Base-by-base conservation (phyloP, 2,888 invertebrate species). In the Macrophya annulata region DNA sequence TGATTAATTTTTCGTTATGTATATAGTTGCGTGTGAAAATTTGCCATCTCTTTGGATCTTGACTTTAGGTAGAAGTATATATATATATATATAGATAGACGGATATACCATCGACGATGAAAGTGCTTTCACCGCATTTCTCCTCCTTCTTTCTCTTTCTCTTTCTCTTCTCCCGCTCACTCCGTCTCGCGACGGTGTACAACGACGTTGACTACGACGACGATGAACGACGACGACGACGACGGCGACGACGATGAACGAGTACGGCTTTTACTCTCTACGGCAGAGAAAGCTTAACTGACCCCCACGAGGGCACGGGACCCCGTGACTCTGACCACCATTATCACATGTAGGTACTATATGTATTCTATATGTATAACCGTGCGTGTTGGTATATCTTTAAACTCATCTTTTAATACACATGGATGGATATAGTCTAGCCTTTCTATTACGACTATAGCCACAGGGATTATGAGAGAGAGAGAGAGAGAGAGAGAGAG, bases 201-300 rank as follows among this genome's bases (percentile, higher is more conserved):
- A 1, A 40, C n/a, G 37, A 31, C 59, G 37, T 21, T 10, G 43
- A 77, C 55, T 37, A n/a, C 37, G 5, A 21, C 37, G 37, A 37
- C n/a, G 55, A n/a, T 76, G 88, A 89, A 31, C 31, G 31, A 81
- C 17, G 10, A 40, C n/a, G 37, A 31, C 59, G 37, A 43, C 21
- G 43, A 77, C 55, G 31, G 10, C 37, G 5, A 21, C 37, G 37
- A 37, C n/a, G 55, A n/a, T 76, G 88, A 89, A 31, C 31, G 31
- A 81, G 8, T 31, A 31, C 89, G 88, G 93, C 93, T 93, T 93
- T 93, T 93, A 93, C 93, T 93, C 92, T 93, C 93, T 90, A 92
- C 92, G 86, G 82, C 86, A 90, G 92, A 90, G 91, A 92, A 92
- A 92, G 91, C 92, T 89, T 88, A 81, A 88, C 86, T 87, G 89